These are phyloP conservation scores for Gyps fulvus DNA, from an alignment of 2,113 vertebrate genomes.

Conservation along the genomic window DNA sequence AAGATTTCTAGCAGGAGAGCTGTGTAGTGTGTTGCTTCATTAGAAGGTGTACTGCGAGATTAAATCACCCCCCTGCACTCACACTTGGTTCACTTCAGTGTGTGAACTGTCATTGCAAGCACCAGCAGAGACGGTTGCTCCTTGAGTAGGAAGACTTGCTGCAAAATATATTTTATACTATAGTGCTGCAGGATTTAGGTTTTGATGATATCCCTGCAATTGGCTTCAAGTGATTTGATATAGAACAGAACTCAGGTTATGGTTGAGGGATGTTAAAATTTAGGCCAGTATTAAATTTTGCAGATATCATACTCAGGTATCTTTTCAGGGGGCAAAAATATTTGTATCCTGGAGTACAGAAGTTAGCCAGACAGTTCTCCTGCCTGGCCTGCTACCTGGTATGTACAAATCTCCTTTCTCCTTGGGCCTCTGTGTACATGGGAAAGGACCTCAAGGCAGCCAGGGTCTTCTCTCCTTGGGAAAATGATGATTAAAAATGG, in stretches of 20 bases:
- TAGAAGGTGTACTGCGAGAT: not conserved
- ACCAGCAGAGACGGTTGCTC: not conserved
- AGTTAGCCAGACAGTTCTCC: not conserved
- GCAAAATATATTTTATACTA: not conserved
- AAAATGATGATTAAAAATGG: not conserved
- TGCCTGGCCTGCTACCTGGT: not conserved
- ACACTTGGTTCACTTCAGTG: not conserved
- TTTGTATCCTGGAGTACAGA: not conserved
- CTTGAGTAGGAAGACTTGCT: not conserved
- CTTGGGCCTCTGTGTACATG: not conserved
- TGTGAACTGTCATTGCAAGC: not conserved
- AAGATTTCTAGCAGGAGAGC: slow-evolving; percentile 23
- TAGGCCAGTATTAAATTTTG: not conserved
- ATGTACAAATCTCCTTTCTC: not conserved
- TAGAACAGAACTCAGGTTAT: not conserved
- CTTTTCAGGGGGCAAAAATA: not conserved
- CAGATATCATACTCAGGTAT: not conserved
- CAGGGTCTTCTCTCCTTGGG: not conserved
- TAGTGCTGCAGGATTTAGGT: not conserved
- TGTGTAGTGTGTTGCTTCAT: not conserved
- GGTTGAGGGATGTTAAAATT: not conserved
- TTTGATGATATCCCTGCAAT: not conserved
- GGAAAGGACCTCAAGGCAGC: not conserved
- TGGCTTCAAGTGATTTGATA: not conserved
- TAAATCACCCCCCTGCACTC: not conserved